Evolutionary conservation across 2,888 invertebrate species (phyloP).

Genomic region (Trichopoda pennipes): DNA sequence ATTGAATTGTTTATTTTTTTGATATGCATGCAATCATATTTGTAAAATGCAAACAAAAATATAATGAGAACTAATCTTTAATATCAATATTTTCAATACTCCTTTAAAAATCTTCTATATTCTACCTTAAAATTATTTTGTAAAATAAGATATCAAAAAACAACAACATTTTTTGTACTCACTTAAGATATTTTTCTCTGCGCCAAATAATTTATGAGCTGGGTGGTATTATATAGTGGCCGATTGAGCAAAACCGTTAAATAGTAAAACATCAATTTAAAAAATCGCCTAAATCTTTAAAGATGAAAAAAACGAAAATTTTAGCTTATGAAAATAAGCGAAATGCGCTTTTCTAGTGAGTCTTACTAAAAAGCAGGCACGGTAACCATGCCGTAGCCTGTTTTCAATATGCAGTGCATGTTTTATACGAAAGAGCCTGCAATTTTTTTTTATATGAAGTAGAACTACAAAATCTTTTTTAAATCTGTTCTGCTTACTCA

Average conservation of each 20-base stretch:
- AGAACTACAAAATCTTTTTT: too few species aligned
- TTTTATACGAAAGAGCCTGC: too few species aligned
- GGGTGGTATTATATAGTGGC: background rate
- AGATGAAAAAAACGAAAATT: background rate
- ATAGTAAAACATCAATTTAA: background rate
- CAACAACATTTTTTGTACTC: slow-evolving; percentile 36
- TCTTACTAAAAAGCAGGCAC: too few species aligned
- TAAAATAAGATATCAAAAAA: slow-evolving; percentile 10
- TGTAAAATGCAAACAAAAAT: slow-evolving; percentile 12
- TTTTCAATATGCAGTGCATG: too few species aligned
- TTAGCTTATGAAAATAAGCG: background rate
- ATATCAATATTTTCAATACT: slow-evolving; percentile 9
- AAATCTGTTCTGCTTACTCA: too few species aligned
- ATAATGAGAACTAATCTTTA: slow-evolving; percentile 15
- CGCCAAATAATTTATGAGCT: slow-evolving; percentile 16
- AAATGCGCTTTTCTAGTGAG: too few species aligned
- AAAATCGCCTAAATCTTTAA: background rate
- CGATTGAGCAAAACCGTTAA: slow-evolving; percentile 5
- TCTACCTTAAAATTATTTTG: slow-evolving; percentile 5
- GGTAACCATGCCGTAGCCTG: too few species aligned
- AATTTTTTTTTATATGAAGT: too few species aligned
- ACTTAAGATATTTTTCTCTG: slow-evolving; percentile 19
- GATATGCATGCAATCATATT: slow-evolving; percentile 19
- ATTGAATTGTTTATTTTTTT: slow-evolving; percentile 29
- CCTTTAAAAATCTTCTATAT: background rate